A percentile compares a stretch with the other conserved stretches of the same genome.
These are phyloP conservation scores for Teleopsis dalmanni DNA, from an alignment of 1,140 invertebrate species.

Conservation along the genomic window DNA sequence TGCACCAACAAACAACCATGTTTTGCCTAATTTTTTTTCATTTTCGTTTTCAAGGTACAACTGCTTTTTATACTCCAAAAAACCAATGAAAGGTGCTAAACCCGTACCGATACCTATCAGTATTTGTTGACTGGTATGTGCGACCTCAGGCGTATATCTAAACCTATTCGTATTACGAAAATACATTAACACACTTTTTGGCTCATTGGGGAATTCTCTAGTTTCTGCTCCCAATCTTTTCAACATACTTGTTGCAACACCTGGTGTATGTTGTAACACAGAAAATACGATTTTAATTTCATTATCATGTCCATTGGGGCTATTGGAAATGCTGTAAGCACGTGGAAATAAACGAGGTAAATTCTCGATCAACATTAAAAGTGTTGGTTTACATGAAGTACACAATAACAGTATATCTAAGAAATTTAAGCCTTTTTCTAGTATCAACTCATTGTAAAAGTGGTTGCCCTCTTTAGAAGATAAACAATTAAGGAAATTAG, in stretches of 20 bases:
- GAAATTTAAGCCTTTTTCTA: conserved; percentile 41
- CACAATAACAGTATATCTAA: conserved; percentile 61
- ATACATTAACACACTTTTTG: conserved; percentile 42
- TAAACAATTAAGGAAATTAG: conserved; percentile 20
- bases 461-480: conserved; percentile 30
- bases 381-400: conserved; percentile 54
- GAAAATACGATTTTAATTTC: conserved; percentile 62
- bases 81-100: conserved; percentile 69
- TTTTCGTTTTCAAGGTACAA: conserved; percentile 28
- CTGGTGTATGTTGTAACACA: conserved; percentile 16
- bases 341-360: conserved; percentile 65
- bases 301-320: conserved; percentile 45
- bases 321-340: conserved; percentile 73
- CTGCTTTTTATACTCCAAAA: conserved; percentile 50
- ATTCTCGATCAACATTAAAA: conserved; percentile 61
- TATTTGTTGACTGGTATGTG: conserved; percentile 55
- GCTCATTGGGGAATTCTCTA: conserved; percentile 10
- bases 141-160: conserved; percentile 45
- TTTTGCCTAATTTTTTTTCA: conserved; percentile 40
- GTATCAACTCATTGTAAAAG: conserved; percentile 25
- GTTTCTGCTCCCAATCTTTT: conserved; percentile 8
- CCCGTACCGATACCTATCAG: conserved; percentile 79
- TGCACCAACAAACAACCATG: conserved; percentile 70
- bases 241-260: conserved; percentile 30
- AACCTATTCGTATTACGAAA: conserved; percentile 55